Conservation (phyloP, 2,797 vertebrate species). For the Carcharodon carcharias region DNA sequence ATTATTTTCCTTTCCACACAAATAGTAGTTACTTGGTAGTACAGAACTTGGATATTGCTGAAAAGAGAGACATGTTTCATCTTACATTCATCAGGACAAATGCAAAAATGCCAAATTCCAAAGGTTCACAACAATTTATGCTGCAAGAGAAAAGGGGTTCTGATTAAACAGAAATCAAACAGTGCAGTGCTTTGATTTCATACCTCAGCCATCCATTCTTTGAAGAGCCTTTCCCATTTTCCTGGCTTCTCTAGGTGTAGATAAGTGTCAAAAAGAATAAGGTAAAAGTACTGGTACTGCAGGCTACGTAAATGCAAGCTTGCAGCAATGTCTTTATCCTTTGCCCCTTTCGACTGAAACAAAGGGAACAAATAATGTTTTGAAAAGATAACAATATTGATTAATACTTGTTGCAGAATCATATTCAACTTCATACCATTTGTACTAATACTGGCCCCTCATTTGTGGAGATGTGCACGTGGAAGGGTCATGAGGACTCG, state of each 20-base stretch:
- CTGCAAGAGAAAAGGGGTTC: not conserved
- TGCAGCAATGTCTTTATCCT: not conserved
- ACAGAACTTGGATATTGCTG: not conserved
- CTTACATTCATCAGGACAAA: not conserved
- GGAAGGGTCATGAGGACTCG: too few species aligned
- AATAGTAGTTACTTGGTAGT: not conserved
- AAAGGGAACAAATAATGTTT: not conserved
- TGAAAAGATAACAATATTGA: not conserved
- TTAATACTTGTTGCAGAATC: not conserved
- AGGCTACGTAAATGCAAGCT: slow-evolving; percentile 20
- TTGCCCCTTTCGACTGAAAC: slow-evolving; percentile 10
- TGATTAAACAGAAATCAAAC: not conserved
- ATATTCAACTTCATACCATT: not conserved
- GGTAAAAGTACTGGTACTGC: slow-evolving; percentile 34
- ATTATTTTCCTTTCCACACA: not conserved
- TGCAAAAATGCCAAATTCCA: not conserved
- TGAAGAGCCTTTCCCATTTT: slow-evolving; percentile 34
- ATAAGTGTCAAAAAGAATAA: slow-evolving; percentile 35
- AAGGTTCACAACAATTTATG: not conserved
- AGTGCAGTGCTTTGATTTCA: not conserved
- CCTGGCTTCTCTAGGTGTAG: slow-evolving; percentile 36
- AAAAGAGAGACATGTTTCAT: not conserved
- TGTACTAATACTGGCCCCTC: not conserved
- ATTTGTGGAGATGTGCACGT: not conserved
- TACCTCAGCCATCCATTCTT: slow-evolving; percentile 36